These are phyloP conservation scores for Chloroceryle aenea DNA, from an alignment of 2,113 vertebrate species.

Conservation along the genomic window DNA sequence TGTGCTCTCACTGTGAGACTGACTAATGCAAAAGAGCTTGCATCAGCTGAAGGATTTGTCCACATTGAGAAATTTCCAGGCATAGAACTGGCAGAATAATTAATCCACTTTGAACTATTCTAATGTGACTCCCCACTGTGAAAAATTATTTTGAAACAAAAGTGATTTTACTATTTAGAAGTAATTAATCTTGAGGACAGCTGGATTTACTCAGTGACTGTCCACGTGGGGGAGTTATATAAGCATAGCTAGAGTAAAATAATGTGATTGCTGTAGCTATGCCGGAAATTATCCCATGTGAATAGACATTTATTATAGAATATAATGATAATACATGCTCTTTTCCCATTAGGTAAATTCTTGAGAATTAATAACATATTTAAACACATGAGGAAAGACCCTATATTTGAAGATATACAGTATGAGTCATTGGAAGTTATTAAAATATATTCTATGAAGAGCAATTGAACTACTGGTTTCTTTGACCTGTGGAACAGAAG, in stretches of 20 bases:
- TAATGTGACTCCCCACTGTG: not conserved
- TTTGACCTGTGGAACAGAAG: not conserved
- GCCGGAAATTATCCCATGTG: not conserved
- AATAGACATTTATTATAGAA: not conserved
- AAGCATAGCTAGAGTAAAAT: not conserved
- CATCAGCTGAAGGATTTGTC: not conserved
- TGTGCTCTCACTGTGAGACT: not conserved
- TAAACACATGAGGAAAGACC: not conserved
- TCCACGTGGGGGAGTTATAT: not conserved
- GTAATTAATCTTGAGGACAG: slow-evolving; percentile 17
- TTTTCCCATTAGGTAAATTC: not conserved
- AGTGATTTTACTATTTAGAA: not conserved
- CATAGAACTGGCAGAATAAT: not conserved
- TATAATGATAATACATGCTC: not conserved
- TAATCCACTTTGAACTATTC: not conserved
- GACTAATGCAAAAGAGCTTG: not conserved
- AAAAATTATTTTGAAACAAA: not conserved
- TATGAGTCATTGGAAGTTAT: not conserved
- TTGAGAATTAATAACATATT: not conserved
- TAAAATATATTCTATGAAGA: not conserved
- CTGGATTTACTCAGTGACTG: slow-evolving; percentile 6
- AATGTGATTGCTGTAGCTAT: not conserved
- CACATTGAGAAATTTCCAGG: not conserved
- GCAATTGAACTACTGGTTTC: not conserved
- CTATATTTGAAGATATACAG: not conserved